Conservation (phyloP, 2,888 invertebrate genomes). For the Trissolcus japonicus region DNA sequence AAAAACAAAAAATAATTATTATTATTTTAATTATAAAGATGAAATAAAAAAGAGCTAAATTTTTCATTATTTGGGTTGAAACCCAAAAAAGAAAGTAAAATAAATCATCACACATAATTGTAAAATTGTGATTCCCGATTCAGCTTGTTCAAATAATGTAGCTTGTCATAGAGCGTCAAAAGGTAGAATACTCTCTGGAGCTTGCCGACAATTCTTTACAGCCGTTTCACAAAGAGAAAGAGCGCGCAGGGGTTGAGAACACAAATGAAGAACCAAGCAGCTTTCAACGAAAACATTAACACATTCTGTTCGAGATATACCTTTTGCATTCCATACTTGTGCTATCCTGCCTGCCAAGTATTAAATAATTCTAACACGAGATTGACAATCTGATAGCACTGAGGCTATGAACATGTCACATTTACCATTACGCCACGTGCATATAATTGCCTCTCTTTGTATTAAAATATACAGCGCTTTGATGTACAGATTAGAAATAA, state of each 20-base stretch:
- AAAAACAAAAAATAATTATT: not conserved
- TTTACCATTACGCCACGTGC: constrained; percentile 31
- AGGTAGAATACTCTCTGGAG: constrained; percentile 45
- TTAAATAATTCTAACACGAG: constrained; percentile 48
- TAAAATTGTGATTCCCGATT: constrained; percentile 47
- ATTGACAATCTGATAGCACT: constrained; percentile 44
- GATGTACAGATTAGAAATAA: constrained; percentile 18
- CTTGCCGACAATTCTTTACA: constrained; percentile 47
- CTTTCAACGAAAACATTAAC: constrained; percentile 49
- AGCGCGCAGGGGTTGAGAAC: constrained; percentile 39
- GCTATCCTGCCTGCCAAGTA: constrained; percentile 36
- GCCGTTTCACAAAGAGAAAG: constrained; percentile 51
- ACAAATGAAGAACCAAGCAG: constrained; percentile 52
- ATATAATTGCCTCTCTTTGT: constrained; percentile 26
- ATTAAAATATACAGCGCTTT: constrained; percentile 31
- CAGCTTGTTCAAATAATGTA: constrained; percentile 40
- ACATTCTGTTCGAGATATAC: constrained; percentile 42
- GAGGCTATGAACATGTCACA: constrained; percentile 41
- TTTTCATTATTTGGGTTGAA: too few relatives aligned
- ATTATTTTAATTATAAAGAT: too few relatives aligned
- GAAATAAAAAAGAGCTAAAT: too few relatives aligned
- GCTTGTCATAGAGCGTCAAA: constrained; percentile 48
- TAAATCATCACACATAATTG: constrained; percentile 34
- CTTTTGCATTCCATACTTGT: constrained; percentile 37
- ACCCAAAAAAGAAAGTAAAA: not conserved